Evolutionary conservation across 1,140 invertebrate genomes (phyloP), one percentile per base, ranked within the genome.

Genomic region (Platyscapa corneri): DNA sequence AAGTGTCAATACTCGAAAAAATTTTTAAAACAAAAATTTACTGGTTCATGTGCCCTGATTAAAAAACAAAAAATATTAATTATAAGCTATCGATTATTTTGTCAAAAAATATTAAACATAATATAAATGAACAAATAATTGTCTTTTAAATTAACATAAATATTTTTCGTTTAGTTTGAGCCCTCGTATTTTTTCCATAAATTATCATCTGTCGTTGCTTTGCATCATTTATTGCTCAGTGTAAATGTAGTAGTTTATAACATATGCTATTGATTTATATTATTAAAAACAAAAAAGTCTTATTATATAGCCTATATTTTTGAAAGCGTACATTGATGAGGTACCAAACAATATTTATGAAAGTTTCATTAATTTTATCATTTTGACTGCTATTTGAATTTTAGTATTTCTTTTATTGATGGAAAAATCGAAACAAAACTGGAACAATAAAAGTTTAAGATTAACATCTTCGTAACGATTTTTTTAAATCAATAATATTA

Each of bases 191-290:
- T 82, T 86, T 82, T 32, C 67, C 32, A n/a, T 39, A 49, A 27
- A 72, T 72, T 80, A 34, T 56, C 39, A n/a, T 85, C 39, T 82
- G 67, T 86, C 77, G 32, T 92, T 90, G 85, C 90, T 90, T 90
- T 90, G 72, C 90, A 92, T 90, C 64, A 67, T 90, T 90, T 88
- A 90, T 82, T 84, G 86, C 77, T 89, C 82, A 87, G 88, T 89
- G 87, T 89, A 89, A 80, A 91, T 89, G 88, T 90, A 86, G 82
- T 91, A 85, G 88, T 91, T 91, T 91, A 87, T 90, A 90, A 91
- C 84, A 88, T 83, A 88, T 56, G 78, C 81, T 86, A 88, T 89
- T 90, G 88, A 90, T 91, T 91, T 91, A 88, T 90, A 90, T 90
- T 85, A 91, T 91, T 88, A 87, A 89, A 89, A 86, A 88, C 87